Evolutionary conservation across 2,797 vertebrate species (phyloP).

Genomic region (Hyperoplus immaculatus): DNA sequence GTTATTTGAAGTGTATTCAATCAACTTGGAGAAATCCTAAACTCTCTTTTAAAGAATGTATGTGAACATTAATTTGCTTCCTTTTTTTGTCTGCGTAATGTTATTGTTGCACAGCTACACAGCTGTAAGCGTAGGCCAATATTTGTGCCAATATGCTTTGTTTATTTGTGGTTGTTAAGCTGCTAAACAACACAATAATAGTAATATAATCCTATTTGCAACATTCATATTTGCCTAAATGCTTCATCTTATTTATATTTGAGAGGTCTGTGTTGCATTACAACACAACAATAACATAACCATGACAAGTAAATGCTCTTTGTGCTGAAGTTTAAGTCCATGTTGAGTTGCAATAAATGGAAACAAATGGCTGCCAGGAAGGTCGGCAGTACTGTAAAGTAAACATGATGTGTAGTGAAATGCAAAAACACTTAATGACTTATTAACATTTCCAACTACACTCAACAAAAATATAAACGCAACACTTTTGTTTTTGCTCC

Average conservation of each 20-base stretch:
- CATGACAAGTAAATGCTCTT: constrained; percentile 26
- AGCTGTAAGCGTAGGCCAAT: neutral
- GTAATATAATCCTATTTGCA: constrained; percentile 14
- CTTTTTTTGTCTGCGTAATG: neutral
- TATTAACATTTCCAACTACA: neutral
- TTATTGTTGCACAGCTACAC: constrained; percentile 2
- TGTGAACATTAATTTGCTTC: neutral
- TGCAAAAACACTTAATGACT: neutral
- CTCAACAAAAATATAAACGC: too few relatives aligned
- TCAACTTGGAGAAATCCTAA: neutral
- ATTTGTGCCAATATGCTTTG: neutral
- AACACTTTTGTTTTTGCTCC: too few relatives aligned
- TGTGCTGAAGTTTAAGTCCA: neutral
- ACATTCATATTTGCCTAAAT: constrained; percentile 31
- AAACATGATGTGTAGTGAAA: neutral
- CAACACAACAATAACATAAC: constrained; percentile 34
- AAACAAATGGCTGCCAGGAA: neutral
- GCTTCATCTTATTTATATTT: constrained; percentile 23
- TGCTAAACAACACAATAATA: constrained; percentile 21
- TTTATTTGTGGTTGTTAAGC: constrained; percentile 14
- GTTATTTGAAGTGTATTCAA: constrained; percentile 1
- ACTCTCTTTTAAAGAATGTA: neutral
- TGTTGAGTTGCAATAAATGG: constrained; percentile 22
- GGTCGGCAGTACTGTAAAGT: constrained; percentile 2
- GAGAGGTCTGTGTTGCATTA: constrained; percentile 32